Evolutionary conservation across 1,140 invertebrate species (phyloP), one percentile per base, ranked within the genome.

Genomic region (Drosophila pandora): DNA sequence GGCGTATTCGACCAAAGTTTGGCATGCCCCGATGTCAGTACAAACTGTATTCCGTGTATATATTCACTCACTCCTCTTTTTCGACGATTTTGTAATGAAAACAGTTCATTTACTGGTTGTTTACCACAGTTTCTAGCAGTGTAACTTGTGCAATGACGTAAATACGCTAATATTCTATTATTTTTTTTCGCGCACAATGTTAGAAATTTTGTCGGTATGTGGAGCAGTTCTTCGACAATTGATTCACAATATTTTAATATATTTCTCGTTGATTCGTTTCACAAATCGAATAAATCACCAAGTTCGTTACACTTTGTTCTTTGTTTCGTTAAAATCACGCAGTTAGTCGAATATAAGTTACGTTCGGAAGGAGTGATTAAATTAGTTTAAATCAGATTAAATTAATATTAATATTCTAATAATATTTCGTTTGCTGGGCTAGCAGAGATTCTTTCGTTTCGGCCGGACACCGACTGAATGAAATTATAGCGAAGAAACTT

Each of bases 361-460:
- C 55, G 17, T 73, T 43, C 52, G 39, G 50, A 41, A 22, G 32
- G 21, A 32, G 47, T 70, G 45, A 53, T 45, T 60, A 65, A 55
- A 47, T 54, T 64, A 80, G 50, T 60, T 69, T 17, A 59, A 71
- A 68, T 60, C 50, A 30, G 32, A 17, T 43, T 58, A 58, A 49
- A 70, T 53, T 53, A 64, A 88, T 76, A 55, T 53, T 63, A 74
- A 49, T 87, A 74, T 81, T 62, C 79, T 73, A 71, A 21, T 54
- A 48, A 69, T 79, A 63, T 85, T 85, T 85, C 82, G 81, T 85
- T 85, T 58, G 69, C 63, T 72, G 73, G 80, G 70, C 79, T 60
- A 60, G 56, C 58, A 78, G 67, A 69, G 81, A 91, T 90, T 91
- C 90, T 91, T 91, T 91, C 90, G 90, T 91, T 91, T 91, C 87